These are phyloP conservation scores for Pantherophis guttatus DNA, from an alignment of 2,113 vertebrate genomes.

Conservation along the genomic window DNA sequence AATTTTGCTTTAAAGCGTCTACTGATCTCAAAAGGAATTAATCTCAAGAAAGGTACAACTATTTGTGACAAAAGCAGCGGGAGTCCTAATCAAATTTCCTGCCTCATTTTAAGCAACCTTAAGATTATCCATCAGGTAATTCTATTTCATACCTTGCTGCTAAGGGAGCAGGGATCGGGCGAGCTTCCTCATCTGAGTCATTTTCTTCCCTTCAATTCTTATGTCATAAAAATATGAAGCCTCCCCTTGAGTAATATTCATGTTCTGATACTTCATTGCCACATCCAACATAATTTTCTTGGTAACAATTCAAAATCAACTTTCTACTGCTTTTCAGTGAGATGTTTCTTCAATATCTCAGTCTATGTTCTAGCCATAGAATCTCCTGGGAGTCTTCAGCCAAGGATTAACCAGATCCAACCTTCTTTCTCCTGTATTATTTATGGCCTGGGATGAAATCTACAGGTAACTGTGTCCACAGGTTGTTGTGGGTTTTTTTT, in stretches of 20 bases:
- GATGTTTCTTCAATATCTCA: neutral
- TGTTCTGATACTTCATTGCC: neutral
- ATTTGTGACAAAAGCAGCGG: neutral
- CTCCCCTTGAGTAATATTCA: neutral
- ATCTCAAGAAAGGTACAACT: neutral
- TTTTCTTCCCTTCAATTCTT: neutral
- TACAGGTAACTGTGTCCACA: neutral
- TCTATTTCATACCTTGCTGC: neutral
- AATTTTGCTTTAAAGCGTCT: neutral
- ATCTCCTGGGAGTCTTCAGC: neutral
- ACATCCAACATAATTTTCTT: neutral
- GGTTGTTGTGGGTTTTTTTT: no score
- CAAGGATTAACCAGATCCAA: neutral
- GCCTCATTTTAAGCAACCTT: neutral
- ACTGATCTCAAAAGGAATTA: neutral
- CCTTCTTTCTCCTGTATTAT: neutral
- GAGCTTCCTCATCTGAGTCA: neutral
- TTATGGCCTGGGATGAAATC: neutral
- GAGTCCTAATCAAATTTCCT: neutral
- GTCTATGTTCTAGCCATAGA: neutral
- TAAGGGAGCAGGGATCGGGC: neutral
- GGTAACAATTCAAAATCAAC: neutral
- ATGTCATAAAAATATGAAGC: neutral
- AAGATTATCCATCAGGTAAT: neutral
- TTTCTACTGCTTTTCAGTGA: neutral